Base-by-base conservation (phyloP, 2,797 vertebrate species). In the Tenualosa ilisha region DNA sequence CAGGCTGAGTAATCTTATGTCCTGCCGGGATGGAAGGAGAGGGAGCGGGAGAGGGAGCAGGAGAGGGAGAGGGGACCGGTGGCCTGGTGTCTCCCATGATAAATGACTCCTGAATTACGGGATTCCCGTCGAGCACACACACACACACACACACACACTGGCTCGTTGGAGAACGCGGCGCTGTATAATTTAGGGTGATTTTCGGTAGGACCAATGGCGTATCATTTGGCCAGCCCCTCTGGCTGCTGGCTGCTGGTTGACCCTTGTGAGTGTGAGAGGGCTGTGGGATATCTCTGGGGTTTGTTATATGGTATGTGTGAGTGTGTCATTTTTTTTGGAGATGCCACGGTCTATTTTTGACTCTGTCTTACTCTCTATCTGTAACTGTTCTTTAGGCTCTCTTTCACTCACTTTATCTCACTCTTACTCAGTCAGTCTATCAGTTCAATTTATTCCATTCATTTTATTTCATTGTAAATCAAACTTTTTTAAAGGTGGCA, bases 141-240 rank as follows among this genome's bases (percentile, higher is more conserved):
- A 51, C 50, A 51, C 50, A 51, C 49, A 50, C 49, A 50, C 49
- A 50, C 72, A 46, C 72, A 46, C 72, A 5, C 37, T 72, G 72
- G 72, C 72, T 79, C 1, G 40, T 31, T 5, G 17, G 72, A 46
- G 65, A 17, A 37, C 6, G 17, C 40, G 6, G 72, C 72, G 72
- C 72, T 79, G 72, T 46, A 40, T 79, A 79, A 79, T 79, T 79
- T 79, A 79, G 72, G 72, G 72, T 79, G 72, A 79, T 79, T 79
- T 43, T 79, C 40, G 20, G 72, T 43, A 79, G 72, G 37, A 40
- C 72, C 37, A 17, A 79, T 79, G 40, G 5, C 40, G 72, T 79
- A 79, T 79, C 72, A 79, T 79, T 79, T 79, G 72, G 40, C 72
- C 22, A 5, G 72, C 72, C 72, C 40, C 15, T 79, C 54, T 40